Base-by-base conservation (phyloP, 2,888 invertebrate genomes). In the Tiliacea aurago region DNA sequence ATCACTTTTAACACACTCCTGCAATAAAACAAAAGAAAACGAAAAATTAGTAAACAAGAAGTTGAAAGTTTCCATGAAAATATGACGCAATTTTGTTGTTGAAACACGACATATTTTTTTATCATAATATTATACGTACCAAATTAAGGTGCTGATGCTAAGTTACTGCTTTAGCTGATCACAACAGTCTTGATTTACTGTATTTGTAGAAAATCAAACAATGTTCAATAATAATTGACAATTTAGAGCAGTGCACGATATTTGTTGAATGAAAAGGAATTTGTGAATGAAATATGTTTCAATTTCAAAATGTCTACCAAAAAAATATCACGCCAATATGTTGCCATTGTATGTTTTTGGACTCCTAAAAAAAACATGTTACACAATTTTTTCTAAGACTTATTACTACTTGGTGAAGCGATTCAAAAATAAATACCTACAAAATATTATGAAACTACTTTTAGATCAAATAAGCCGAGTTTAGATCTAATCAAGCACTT, bases 31-130 rank as follows among this genome's bases (percentile, higher is more conserved):
- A 47, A 66, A 47, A 62, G 45, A 61, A 23, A 20, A 43, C 4
- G 18, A n/a, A 71, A 58, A 56, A 4, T 56, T 47, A 23, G 10
- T 11, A 15, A 11, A 33, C 6, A 23, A 65, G 59, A 70, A 53
- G 13, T 18, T 51, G 18, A 13, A 65, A 64, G 68, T 78, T 83
- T 78, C 55, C 28, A 78, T 49, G 78, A 78, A 80, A 83, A 62
- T 83, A 83, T 78, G 80, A 80, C 61, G 80, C 83, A 80, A 80
- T 56, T 37, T 77, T 64, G 18, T 18, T 67, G 47, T 55, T 41
- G 23, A 47, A 55, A 49, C 15, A n/a, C 47, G 66, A 45, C 59
- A 49, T 63, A 49, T 33, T 43, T 0, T 63, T 51, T 58, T 41
- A n/a, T n/a, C n/a, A n/a, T n/a, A n/a, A n/a, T 67, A 51, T 49